These are phyloP conservation scores for Lepilemur ruficaudatus DNA, from an alignment of 2,797 vertebrate species.

Conservation along the genomic window DNA sequence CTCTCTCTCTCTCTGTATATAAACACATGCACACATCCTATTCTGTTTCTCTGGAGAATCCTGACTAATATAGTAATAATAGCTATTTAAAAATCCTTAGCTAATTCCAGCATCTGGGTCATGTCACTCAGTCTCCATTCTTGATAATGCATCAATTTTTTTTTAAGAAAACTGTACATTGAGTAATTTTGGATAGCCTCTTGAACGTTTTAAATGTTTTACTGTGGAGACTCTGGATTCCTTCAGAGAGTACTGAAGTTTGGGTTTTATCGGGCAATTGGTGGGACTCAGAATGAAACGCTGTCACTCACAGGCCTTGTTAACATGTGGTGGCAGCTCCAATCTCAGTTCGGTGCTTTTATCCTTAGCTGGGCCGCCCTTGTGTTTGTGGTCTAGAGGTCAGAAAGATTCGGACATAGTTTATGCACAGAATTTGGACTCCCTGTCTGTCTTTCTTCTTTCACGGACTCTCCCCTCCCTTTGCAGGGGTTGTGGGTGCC, in stretches of 20 bases:
- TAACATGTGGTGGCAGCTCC: background rate
- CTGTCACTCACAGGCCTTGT: background rate
- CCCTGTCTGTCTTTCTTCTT: background rate
- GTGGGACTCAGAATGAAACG: background rate
- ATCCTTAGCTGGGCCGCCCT: background rate
- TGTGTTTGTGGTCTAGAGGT: background rate
- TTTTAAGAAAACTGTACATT: background rate
- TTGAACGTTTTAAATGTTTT: background rate
- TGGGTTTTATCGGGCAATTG: background rate
- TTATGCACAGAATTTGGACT: background rate
- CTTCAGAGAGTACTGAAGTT: background rate
- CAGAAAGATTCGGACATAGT: background rate
- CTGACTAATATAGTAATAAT: background rate
- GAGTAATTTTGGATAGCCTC: background rate
- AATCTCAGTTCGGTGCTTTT: background rate
- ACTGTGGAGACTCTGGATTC: background rate
- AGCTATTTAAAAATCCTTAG: constrained; percentile 16
- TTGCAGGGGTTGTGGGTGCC: background rate
- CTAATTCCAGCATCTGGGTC: constrained; percentile 18
- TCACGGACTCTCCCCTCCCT: background rate
- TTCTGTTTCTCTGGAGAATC: background rate
- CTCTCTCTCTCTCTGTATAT: background rate
- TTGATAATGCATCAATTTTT: background rate
- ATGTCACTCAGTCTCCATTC: background rate
- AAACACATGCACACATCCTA: background rate